phyloP scores from a whole-genome alignment of 2,888 invertebrate genomes.

The Hypsopygia costalis region DNA sequence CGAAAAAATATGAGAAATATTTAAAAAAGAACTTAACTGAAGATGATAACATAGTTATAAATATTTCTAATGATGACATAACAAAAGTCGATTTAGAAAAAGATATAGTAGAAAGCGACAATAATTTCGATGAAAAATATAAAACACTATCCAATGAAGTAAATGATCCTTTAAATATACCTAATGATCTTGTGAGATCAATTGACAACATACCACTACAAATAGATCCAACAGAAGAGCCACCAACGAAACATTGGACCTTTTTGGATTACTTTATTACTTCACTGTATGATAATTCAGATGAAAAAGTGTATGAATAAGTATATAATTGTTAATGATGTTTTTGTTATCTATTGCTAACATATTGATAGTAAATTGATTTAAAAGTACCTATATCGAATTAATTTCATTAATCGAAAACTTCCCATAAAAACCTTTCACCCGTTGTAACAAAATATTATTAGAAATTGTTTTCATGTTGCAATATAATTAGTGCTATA shows the following conservation, averaged over 20 bases:
- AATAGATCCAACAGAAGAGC: constrained; percentile 4
- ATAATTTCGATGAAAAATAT: neutral
- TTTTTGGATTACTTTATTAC: constrained; percentile 27
- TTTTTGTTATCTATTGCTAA: too few species aligned
- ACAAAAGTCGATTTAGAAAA: constrained; percentile 2
- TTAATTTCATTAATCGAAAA: too few species aligned
- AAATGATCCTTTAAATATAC: neutral
- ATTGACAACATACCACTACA: neutral
- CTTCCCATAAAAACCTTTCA: too few species aligned
- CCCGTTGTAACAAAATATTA: too few species aligned
- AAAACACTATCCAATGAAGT: constrained; percentile 1
- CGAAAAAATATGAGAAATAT: constrained; percentile 1
- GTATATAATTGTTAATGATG: neutral
- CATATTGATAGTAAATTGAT: too few species aligned
- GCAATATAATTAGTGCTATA: too few species aligned
- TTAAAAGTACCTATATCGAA: too few species aligned
- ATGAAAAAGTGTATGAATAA: constrained; percentile 32
- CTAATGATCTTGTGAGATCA: neutral
- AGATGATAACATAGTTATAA: neutral
- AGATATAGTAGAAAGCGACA: neutral
- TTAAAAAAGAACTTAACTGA: constrained; percentile 1
- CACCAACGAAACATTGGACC: constrained; percentile 6
- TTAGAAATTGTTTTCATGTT: too few species aligned
- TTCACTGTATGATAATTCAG: constrained; percentile 19
- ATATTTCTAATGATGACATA: constrained; percentile 1